Percentiles rank a stretch among this genome's conserved stretches.
Evolutionary conservation across 2,113 vertebrate genomes (phyloP).

Genomic region (Leptobrachium leishanense): DNA sequence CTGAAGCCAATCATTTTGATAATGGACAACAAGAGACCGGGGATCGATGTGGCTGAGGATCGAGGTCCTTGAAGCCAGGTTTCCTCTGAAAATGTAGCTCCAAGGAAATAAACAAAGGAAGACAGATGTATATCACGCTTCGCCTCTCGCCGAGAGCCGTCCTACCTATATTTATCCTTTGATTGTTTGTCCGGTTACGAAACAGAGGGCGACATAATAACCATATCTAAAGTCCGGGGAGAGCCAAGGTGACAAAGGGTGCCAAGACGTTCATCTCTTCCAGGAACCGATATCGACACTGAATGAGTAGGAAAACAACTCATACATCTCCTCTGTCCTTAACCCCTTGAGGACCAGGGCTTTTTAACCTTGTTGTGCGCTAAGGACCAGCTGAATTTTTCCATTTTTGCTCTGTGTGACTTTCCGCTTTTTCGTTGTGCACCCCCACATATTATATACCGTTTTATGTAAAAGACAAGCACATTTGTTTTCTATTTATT

Average conservation of each 20-base stretch:
- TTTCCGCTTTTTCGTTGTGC: too few species aligned
- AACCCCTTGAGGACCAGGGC: too few species aligned
- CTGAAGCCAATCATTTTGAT: conserved; percentile 30
- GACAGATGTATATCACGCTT: not conserved
- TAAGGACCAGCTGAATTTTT: too few species aligned
- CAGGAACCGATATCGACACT: too few species aligned
- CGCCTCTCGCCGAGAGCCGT: not conserved
- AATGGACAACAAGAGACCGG: conserved; percentile 18
- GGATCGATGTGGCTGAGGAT: conserved; percentile 9
- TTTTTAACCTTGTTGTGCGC: too few species aligned
- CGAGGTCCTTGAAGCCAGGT: not conserved
- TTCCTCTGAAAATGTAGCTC: conserved; percentile 13
- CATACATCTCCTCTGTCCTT: too few species aligned
- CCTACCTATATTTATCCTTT: not conserved
- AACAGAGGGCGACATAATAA: not conserved
- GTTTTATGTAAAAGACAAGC: too few species aligned
- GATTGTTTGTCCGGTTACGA: not conserved
- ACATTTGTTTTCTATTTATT: too few species aligned
- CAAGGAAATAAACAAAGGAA: not conserved
- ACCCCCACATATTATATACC: too few species aligned
- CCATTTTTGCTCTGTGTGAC: too few species aligned
- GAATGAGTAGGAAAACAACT: too few species aligned
- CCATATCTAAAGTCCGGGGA: not conserved
- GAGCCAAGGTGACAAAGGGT: not conserved
- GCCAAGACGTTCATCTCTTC: too few species aligned